Conservation (phyloP, 2,113 vertebrate genomes). For the Machaerirhynchus nigripectus region DNA sequence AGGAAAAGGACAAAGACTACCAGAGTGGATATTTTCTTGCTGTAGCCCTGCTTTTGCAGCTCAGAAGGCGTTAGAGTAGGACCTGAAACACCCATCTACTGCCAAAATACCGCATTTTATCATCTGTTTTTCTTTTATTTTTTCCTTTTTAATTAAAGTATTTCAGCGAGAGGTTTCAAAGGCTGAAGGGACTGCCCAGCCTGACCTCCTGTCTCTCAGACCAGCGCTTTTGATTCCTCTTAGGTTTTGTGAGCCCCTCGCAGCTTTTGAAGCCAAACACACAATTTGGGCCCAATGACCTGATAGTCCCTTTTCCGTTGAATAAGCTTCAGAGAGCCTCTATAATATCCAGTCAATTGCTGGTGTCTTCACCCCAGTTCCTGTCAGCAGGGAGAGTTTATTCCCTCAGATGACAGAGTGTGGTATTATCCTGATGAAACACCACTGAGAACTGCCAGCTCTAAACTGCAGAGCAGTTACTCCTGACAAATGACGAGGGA, state of each 20-base stretch:
- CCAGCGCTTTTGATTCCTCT: neutral
- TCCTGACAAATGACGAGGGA: conserved; percentile 16
- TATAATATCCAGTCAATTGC: neutral
- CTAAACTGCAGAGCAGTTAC: neutral
- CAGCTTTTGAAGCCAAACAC: conserved; percentile 16
- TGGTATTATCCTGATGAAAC: conserved; percentile 37
- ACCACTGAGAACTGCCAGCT: neutral
- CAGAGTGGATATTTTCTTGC: neutral
- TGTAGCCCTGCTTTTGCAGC: neutral
- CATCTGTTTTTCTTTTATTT: neutral
- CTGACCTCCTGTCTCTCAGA: neutral
- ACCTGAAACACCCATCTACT: neutral
- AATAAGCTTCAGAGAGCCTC: conserved; percentile 2
- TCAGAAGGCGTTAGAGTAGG: neutral
- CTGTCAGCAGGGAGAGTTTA: conserved; percentile 16
- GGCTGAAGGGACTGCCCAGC: neutral
- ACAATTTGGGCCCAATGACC: neutral
- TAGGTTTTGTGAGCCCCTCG: neutral
- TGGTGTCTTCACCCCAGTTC: neutral
- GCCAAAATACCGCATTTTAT: neutral
- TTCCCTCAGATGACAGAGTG: conserved; percentile 2
- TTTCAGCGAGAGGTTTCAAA: neutral
- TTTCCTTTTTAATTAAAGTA: conserved; percentile 31
- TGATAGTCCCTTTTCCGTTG: neutral
- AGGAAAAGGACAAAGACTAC: neutral